Conservation (phyloP, 2,797 vertebrate species). For the Poecilia wingei region DNA sequence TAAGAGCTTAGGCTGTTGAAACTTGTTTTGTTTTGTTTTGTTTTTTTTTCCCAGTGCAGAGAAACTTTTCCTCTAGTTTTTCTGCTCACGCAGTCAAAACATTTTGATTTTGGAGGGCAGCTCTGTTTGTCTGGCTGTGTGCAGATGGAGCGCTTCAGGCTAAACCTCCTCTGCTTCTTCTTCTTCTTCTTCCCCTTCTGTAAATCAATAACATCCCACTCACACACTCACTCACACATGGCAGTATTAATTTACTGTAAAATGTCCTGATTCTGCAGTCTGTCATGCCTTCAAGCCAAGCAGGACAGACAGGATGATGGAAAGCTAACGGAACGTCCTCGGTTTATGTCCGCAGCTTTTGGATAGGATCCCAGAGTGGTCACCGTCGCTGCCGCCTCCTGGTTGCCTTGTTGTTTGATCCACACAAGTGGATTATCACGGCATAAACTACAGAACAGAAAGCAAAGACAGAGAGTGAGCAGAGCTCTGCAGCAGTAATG, state of each 20-base stretch:
- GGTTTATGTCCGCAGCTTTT: slow-evolving; percentile 20
- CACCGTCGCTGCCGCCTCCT: background rate
- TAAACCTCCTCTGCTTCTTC: slow-evolving; percentile 33
- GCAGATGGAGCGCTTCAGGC: slow-evolving; percentile 44
- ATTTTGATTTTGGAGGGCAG: slow-evolving; percentile 29
- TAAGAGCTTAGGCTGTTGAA: background rate
- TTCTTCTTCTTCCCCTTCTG: slow-evolving; percentile 26
- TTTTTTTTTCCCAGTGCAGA: background rate
- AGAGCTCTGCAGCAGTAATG: background rate
- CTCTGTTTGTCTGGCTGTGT: slow-evolving; percentile 43
- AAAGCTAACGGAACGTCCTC: slow-evolving; percentile 11
- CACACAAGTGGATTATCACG: background rate
- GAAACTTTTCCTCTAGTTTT: slow-evolving; percentile 5
- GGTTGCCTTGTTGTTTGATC: slow-evolving; percentile 6
- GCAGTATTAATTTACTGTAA: slow-evolving; percentile 29
- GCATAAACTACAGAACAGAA: background rate
- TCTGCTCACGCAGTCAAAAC: slow-evolving; percentile 15
- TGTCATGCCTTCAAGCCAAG: slow-evolving; percentile 25
- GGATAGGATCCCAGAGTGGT: slow-evolving; percentile 9
- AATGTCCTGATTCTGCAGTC: slow-evolving; percentile 57
- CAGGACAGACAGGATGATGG: slow-evolving; percentile 33
- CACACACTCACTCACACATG: slow-evolving; percentile 17
- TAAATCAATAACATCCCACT: slow-evolving; percentile 42
- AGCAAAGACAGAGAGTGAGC: background rate
- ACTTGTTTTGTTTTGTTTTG: background rate